Base-by-base conservation (phyloP, 2,888 invertebrate species). In the Chorisops tibialis region DNA sequence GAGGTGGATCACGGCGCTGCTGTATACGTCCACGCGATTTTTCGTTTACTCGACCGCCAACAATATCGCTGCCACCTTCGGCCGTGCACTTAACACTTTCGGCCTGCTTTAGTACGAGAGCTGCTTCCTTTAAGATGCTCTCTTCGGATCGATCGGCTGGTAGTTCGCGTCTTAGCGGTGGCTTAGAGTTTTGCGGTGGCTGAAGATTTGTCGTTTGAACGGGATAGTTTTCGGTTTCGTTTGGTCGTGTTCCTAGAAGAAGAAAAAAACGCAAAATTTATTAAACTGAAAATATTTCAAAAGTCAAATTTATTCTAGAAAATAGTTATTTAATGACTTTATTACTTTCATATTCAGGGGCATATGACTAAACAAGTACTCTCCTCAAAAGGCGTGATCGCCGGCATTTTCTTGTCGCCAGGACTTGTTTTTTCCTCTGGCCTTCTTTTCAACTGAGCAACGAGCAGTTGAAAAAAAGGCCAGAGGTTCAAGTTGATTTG, bases 61-160 rank as follows among this genome's bases (percentile, higher is more conserved):
- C 68, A 71, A 79, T 70, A 70, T 77, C 75, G 19, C 69, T 75
- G 67, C 75, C 74, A 14, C 61, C 51, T 59, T 82, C 83, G 14
- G 84, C 81, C 43, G 81, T 84, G 74, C 89, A 90, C 62, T 84
- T 85, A 66, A 90, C 82, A 71, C 85, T 85, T 68, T 86, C 85
- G 1, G 87, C 90, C 75, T 91, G 89, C 21, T 86, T 84, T 54
- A 89, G 79, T 35, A 91, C 88, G 71, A 83, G 81, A 65, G 88
- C 88, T 30, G 89, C 89, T 80, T 91, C 91, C 71, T 87, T 83
- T 50, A 87, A 87, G 50, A 91, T 81, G 73, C 88, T 85, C 72
- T 87, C 82, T 72, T 87, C 86, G 61, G 88, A 87, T 39, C 86
- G 80, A 71, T 87, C 85, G 51, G 85, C 84, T 68, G 89, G 86